These are phyloP conservation scores for Cheilosia vulpina DNA, from an alignment of 2,888 invertebrate genomes.

Conservation along the genomic window DNA sequence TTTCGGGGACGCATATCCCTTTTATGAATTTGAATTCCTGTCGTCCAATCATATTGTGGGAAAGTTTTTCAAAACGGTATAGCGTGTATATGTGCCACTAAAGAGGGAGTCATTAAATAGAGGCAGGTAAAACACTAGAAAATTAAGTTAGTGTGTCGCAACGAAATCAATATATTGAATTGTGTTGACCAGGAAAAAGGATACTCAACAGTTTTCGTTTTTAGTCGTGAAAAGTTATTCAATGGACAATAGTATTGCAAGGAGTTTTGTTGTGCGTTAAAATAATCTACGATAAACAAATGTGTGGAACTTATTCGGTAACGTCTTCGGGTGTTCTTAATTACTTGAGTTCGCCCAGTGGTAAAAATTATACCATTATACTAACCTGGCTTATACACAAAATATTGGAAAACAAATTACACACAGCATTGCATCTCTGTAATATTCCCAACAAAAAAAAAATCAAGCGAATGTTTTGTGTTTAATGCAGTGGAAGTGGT, in stretches of 20 bases:
- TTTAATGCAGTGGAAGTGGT: too few relatives aligned
- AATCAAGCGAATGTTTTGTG: too few relatives aligned
- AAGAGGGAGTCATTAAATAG: background rate
- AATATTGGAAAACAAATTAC: too few relatives aligned
- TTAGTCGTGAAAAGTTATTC: constrained; percentile 45
- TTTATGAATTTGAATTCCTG: background rate
- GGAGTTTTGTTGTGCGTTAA: background rate
- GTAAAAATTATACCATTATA: too few relatives aligned
- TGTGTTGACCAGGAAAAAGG: constrained; percentile 59
- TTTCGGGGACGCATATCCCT: background rate
- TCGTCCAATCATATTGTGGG: background rate
- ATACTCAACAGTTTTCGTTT: constrained; percentile 34
- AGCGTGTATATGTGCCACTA: background rate
- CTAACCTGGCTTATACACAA: too few relatives aligned
- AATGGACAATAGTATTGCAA: background rate
- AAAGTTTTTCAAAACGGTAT: background rate
- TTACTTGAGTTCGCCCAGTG: background rate
- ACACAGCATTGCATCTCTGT: too few relatives aligned
- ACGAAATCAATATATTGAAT: constrained; percentile 70
- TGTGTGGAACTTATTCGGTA: constrained; percentile 74
- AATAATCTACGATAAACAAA: constrained; percentile 13
- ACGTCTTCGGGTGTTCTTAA: background rate
- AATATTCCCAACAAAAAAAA: too few relatives aligned
- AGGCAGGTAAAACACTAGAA: constrained; percentile 6
- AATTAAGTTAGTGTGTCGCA: constrained; percentile 62